Evolutionary conservation across 37 sponge, comb jelly and placozoan genomes (phyloP).

Genomic region (Spongilla lacustris): DNA sequence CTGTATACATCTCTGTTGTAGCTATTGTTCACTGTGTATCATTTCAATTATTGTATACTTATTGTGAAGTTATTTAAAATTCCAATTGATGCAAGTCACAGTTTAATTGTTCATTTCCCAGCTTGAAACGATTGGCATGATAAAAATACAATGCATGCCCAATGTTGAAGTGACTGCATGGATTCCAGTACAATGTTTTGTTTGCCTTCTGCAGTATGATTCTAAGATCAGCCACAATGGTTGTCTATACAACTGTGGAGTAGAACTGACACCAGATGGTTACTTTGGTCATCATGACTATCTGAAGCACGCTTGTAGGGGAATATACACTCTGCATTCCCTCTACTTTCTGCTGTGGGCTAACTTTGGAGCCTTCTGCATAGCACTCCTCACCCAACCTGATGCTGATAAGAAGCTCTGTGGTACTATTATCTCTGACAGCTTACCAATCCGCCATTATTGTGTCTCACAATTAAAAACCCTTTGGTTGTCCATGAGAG

Average conservation of each 20-base stretch:
- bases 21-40: too few relatives aligned
- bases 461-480: constrained; percentile 81
- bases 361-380: constrained; percentile 83
- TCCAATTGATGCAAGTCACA: too few relatives aligned
- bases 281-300: constrained; percentile 88
- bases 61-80: too few relatives aligned
- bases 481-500: constrained; percentile 78
- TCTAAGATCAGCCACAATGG: constrained; percentile 59
- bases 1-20: too few relatives aligned
- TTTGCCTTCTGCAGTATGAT: neutral
- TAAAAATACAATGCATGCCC: too few relatives aligned
- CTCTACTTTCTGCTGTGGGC: constrained; percentile 83
- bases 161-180: too few relatives aligned
- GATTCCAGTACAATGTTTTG: too few relatives aligned
- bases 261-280: constrained; percentile 84
- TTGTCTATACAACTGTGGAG: constrained; percentile 81
- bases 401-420: constrained; percentile 51
- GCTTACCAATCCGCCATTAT: constrained; percentile 84
- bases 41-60: too few relatives aligned
- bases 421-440: constrained; percentile 83
- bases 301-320: constrained; percentile 61
- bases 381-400: constrained; percentile 77
- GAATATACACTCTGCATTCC: constrained; percentile 87
- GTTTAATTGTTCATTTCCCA: too few relatives aligned
- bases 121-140: too few relatives aligned